Evolutionary conservation across 2,888 invertebrate species (phyloP), one percentile per base, ranked within the genome.

Genomic region (Microplitis deprimator): DNA sequence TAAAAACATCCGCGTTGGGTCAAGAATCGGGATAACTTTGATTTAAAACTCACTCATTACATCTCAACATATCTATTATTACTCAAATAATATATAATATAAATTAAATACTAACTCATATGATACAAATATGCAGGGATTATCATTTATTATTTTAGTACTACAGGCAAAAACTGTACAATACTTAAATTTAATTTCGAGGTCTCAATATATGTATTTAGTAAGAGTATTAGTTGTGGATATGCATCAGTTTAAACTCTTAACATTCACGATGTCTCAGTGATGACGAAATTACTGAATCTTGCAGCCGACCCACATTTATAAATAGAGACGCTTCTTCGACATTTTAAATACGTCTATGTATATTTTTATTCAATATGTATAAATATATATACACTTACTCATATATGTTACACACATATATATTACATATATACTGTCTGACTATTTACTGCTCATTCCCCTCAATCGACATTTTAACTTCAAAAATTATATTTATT

Each of bases 291-390:
- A 80, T 77, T 74, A 78, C 70, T 50, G 50, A 50, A 50, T 50
- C 50, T 67, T 62, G 40, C 39, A 77, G 76, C 80, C 85, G 86
- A 86, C 86, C 86, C 83, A 86, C 82, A 86, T 86, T 85, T 85
- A 85, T 84, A 86, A 86, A 86, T 86, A 86, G 85, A 85, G 79
- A 29, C 38, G 65, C 65, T 65, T 65, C 65, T 65, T 65, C 65
- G 50, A 50, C 50, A 29, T 20, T 65, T 17, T 29, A 29, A 38
- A 17, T 62, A 62, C 20, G 13, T 29, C 13, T 38, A 38, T 29
- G 38, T 29, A 29, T 65, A 38, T 65, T 50, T 13, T 50, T 13
- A 50, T 50, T 13, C 13, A 50, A 50, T 50, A 50, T 50, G 50
- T 50, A 5, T 17, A 16, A 16, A 20, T 10, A 64, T 6, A 64